Evolutionary conservation across 2,113 vertebrate genomes (phyloP).

Genomic region (Upupa epops): DNA sequence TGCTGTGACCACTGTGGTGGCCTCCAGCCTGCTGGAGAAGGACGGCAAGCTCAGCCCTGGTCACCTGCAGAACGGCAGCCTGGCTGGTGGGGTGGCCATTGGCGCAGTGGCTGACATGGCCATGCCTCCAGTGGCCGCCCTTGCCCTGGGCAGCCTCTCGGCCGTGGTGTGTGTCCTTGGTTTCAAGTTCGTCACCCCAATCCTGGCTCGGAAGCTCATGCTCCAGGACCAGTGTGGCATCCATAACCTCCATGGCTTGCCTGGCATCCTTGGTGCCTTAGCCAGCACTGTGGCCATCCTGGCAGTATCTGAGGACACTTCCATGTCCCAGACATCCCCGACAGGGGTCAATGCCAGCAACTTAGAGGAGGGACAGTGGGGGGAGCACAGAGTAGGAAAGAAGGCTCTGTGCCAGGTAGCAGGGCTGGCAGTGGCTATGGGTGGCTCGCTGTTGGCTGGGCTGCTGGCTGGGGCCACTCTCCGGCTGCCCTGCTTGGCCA

Average conservation of each 20-base stretch:
- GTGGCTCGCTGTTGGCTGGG: conserved; percentile 67
- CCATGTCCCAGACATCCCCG: conserved; percentile 71
- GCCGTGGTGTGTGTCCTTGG: conserved; percentile 77
- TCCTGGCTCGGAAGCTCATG: conserved; percentile 62
- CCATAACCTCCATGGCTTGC: conserved; percentile 85
- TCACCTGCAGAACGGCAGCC: conserved; percentile 84
- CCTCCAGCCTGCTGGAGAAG: conserved; percentile 76
- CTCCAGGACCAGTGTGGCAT: conserved; percentile 85
- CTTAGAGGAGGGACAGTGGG: not conserved
- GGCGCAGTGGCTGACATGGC: conserved; percentile 81
- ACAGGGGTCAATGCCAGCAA: conserved; percentile 48
- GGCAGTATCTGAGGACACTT: conserved; percentile 58
- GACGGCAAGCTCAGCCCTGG: conserved; percentile 76
- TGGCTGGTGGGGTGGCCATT: conserved; percentile 82
- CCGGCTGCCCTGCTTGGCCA: conserved; percentile 73
- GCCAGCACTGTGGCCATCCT: conserved; percentile 77
- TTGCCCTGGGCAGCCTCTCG: conserved; percentile 79
- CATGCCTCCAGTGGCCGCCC: conserved; percentile 73
- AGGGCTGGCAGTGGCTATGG: conserved; percentile 72
- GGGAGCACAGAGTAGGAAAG: conserved; percentile 22
- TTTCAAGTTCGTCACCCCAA: conserved; percentile 80
- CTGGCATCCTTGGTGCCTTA: conserved; percentile 75
- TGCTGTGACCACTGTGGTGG: conserved; percentile 70
- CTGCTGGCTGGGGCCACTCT: conserved; percentile 72
- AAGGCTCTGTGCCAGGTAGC: conserved; percentile 78